Percentiles rank a stretch among this genome's conserved stretches.
These are phyloP conservation scores for Drosophila planitibia DNA, from an alignment of 2,888 invertebrate genomes.

Conservation along the genomic window DNA sequence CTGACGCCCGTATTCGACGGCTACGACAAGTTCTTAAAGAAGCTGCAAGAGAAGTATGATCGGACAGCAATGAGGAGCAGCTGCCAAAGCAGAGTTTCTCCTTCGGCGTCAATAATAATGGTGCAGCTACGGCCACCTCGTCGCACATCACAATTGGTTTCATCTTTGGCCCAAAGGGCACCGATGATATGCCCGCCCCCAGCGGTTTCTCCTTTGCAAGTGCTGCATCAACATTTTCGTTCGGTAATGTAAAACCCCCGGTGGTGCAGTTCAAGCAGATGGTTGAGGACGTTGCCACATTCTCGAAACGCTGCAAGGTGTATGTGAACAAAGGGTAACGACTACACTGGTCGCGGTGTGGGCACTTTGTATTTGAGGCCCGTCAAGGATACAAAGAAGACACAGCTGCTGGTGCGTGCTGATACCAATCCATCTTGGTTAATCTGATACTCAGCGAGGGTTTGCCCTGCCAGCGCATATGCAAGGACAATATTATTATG, in stretches of 20 bases:
- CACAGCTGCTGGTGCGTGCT: constrained; percentile 85
- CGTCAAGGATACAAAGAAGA: constrained; percentile 90
- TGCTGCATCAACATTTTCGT: constrained; percentile 88
- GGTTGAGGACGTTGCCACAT: constrained; percentile 94
- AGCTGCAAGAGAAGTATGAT: constrained; percentile 86
- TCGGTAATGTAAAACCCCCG: constrained; percentile 87
- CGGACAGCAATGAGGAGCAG: constrained; percentile 21
- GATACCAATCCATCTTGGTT: constrained; percentile 93
- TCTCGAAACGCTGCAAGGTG: constrained; percentile 95
- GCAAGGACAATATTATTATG: constrained; percentile 95
- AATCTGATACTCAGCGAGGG: constrained; percentile 92
- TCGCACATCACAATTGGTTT: constrained; percentile 70
- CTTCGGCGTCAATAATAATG: constrained; percentile 31
- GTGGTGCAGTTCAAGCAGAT: constrained; percentile 94
- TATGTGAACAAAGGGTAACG: constrained; percentile 94
- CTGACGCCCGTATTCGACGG: constrained; percentile 95
- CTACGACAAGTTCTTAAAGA: constrained; percentile 90
- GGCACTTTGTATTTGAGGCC: constrained; percentile 96
- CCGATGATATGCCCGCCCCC: constrained; percentile 44
- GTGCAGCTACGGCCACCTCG: constrained; percentile 1
- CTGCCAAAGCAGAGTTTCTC: constrained; percentile 52
- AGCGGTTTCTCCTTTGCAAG: constrained; percentile 88
- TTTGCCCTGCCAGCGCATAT: constrained; percentile 91
- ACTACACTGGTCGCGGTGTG: constrained; percentile 94
- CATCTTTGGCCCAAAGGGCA: constrained; percentile 60